Percentiles rank a stretch among this genome's conserved stretches.
Conservation (phyloP, 1,140 invertebrate genomes). For the Aphidius gifuensis region DNA sequence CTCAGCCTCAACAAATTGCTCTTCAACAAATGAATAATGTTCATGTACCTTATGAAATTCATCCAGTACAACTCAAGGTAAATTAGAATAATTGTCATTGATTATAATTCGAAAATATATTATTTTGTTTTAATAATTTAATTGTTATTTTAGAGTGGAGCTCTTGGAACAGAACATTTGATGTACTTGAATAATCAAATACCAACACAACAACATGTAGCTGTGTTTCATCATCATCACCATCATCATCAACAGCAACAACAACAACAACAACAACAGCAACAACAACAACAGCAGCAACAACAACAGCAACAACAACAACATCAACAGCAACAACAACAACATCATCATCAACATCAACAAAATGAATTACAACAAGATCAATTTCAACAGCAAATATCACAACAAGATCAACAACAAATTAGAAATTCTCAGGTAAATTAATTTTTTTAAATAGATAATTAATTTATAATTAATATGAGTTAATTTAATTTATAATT, state of each 20-base stretch:
- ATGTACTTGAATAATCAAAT: slow-evolving; percentile 67
- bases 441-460: too few relatives aligned
- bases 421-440: neutral
- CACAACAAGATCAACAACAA: slow-evolving; percentile 10
- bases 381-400: too few relatives aligned
- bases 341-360: neutral
- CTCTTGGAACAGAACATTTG: slow-evolving; percentile 62
- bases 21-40: slow-evolving; percentile 60
- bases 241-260: slow-evolving; percentile 61
- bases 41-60: slow-evolving; percentile 57
- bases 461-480: too few relatives aligned
- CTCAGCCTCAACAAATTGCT: slow-evolving; percentile 52
- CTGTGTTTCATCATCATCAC: slow-evolving; percentile 62
- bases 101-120: neutral
- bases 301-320: slow-evolving; percentile 26
- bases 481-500: too few relatives aligned
- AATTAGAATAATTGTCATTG: slow-evolving; percentile 29
- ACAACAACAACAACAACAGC: slow-evolving; percentile 47
- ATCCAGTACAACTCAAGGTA: slow-evolving; percentile 62
- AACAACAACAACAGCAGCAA: slow-evolving; percentile 53
- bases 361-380: too few relatives aligned
- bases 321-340: slow-evolving; percentile 42
- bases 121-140: slow-evolving; percentile 1
- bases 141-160: slow-evolving; percentile 57
- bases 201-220: slow-evolving; percentile 61